Percentiles rank a stretch among this genome's conserved stretches.
Evolutionary conservation across 1,140 invertebrate genomes (phyloP).

Genomic region (Hyphantria cunea): DNA sequence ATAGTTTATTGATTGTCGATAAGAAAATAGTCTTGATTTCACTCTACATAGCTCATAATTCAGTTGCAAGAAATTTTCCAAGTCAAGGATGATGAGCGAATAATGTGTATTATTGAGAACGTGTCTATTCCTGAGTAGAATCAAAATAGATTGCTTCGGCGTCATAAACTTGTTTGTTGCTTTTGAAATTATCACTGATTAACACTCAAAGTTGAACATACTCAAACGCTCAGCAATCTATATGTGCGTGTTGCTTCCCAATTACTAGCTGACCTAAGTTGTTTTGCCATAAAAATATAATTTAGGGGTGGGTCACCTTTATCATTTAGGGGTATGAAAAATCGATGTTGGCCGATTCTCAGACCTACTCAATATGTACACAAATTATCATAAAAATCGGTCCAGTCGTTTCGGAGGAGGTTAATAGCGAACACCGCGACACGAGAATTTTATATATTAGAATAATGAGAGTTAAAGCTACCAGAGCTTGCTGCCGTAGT

Average conservation of each 20-base stretch:
- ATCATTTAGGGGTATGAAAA: too few relatives aligned
- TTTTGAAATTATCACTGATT: slow-evolving; percentile 16
- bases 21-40: too few relatives aligned
- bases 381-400: too few relatives aligned
- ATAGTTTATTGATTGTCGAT: neutral
- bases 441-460: too few relatives aligned
- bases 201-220: slow-evolving; percentile 16
- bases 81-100: neutral
- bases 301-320: too few relatives aligned
- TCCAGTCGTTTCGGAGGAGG: too few relatives aligned
- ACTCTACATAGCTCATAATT: neutral
- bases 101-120: neutral
- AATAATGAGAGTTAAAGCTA: too few relatives aligned
- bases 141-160: neutral
- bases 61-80: neutral
- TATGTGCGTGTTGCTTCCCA: neutral
- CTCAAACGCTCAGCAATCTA: slow-evolving; percentile 3
- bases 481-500: too few relatives aligned
- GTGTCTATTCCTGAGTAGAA: neutral
- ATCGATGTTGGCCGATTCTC: too few relatives aligned
- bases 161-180: neutral
- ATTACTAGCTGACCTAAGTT: neutral
- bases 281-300: slow-evolving; percentile 1
- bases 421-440: too few relatives aligned
- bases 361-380: too few relatives aligned